Base-by-base conservation (phyloP, 2,797 vertebrate genomes). In the Malacoctenus gilli region DNA sequence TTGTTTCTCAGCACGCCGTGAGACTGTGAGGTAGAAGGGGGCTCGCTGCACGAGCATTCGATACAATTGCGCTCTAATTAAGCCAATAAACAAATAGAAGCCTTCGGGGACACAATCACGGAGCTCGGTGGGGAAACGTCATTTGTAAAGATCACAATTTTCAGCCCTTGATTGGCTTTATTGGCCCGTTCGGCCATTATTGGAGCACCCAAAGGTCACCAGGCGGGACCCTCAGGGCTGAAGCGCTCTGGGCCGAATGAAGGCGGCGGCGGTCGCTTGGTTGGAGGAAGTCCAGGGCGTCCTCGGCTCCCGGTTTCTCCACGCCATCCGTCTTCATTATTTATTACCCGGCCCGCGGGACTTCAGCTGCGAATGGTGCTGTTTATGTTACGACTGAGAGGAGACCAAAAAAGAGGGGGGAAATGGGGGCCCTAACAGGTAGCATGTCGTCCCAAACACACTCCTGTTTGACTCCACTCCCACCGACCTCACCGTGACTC, bases 71-170 rank as follows among this genome's bases (percentile, higher is more conserved):
- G 2, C 62, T 75, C 72, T 86, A 85, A 91, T 91, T 89, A 84
- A 85, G 83, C 70, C 62, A 82, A 87, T 85, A 87, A 88, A 85
- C 79, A 82, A 85, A 87, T 39, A 80, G 47, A 64, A 76, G 61
- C 81, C 85, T 56, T 31, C 12, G 64, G 78, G 69, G 83, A 80
- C 54, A 41, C 57, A 39, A 63, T 63, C 71, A 72, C 74, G 65
- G 43, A 63, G 60, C 67, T 72, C 44, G 56, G 51, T 61, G 30
- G 56, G 55, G 66, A 55, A 73, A 49, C 39, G 79, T 70, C 51
- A 75, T 85, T 84, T 79, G 60, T 79, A 63, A 80, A 81, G 74
- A 83, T 83, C 72, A 60, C 73, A 75, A 28, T 74, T 48, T 21
- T 82, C 70, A 68, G 70, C 73, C 77, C 68, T 80, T 83, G 58